Evolutionary conservation across 1,140 invertebrate species (phyloP).

Genomic region (Drosophila varians): DNA sequence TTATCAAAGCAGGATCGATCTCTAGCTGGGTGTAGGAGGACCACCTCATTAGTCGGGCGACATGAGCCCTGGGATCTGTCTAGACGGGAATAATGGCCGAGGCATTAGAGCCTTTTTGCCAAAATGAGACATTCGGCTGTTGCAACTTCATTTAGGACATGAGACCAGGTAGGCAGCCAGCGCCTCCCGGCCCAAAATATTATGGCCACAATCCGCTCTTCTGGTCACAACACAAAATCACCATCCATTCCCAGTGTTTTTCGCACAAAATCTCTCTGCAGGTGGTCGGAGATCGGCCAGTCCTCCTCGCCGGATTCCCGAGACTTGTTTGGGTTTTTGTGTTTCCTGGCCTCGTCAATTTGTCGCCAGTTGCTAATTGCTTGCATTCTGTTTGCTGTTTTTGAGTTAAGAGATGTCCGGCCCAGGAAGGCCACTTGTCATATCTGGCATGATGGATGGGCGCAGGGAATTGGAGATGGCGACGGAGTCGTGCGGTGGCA

Average conservation of each 20-base stretch:
- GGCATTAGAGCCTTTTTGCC: conserved; percentile 24
- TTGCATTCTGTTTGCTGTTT: conserved; percentile 28
- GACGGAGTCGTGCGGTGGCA: conserved; percentile 19
- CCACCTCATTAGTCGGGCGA: conserved; percentile 53
- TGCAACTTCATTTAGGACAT: conserved; percentile 63
- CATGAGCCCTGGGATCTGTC: conserved; percentile 30
- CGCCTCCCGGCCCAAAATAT: conserved; percentile 57
- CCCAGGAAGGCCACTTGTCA: conserved; percentile 29
- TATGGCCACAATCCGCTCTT: conserved; percentile 69
- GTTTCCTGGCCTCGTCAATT: conserved; percentile 61
- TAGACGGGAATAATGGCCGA: conserved; percentile 58
- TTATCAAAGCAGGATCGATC: conserved; percentile 3
- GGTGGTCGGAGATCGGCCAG: conserved; percentile 35
- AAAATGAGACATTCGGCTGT: conserved; percentile 61
- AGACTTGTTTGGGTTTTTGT: conserved; percentile 31
- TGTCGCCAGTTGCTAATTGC: conserved; percentile 79
- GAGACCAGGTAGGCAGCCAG: conserved; percentile 18
- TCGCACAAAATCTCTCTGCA: conserved; percentile 72
- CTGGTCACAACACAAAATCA: conserved; percentile 42
- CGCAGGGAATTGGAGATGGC: background rate
- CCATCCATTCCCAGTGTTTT: conserved; percentile 20
- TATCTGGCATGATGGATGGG: conserved; percentile 46
- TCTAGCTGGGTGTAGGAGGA: background rate
- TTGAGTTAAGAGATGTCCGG: conserved; percentile 30
- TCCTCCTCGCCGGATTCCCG: conserved; percentile 14